Base-by-base conservation (phyloP, 2,797 vertebrate species). In the Morelia viridis region DNA sequence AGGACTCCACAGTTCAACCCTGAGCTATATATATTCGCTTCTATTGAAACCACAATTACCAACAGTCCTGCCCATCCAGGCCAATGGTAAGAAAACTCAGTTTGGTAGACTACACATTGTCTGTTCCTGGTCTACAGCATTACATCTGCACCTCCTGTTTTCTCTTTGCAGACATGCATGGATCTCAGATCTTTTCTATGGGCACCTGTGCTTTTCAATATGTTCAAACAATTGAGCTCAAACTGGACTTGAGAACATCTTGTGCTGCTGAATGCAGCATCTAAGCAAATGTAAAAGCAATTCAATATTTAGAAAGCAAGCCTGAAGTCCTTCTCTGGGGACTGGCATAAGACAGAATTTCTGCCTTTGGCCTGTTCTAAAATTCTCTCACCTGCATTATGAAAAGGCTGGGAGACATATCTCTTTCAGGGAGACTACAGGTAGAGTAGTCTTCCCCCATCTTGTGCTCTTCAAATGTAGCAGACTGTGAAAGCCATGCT, bases 241-340 rank as follows among this genome's bases (percentile, higher is more conserved):
- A 31, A 90, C n/a, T 76, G 91, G 91, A 85, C n/a, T 6, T 0
- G 0, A 28, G 83, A 89, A 85, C n/a, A 61, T 0, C 93, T 60
- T 87, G 58, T 71, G 3, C 2, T 0, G 0, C 26, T 89, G 58
- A 28, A 31, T 0, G 61, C 80, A 62, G 90, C 58, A 76, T 86
- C 93, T 89, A 57, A 94, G 87, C 22, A 87, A 58, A 92, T 91
- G 91, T 71, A 58, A 93, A 17, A 96, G 94, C 95, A 95, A 94
- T 96, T 93, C 93, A 93, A 41, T 94, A 90, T 95, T 96, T 96
- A 95, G 95, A 95, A 92, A 91, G 88, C 64, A 61, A 94, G 89
- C 0, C 57, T 60, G 93, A 92, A 91, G 22, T 9, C 94, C 93
- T 76, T 88, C 93, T 0, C 0, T 22, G 6, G 91, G 31, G 65